phyloP scores from a whole-genome alignment of 2,113 vertebrate genomes.

The Gobiocypris rarus region DNA sequence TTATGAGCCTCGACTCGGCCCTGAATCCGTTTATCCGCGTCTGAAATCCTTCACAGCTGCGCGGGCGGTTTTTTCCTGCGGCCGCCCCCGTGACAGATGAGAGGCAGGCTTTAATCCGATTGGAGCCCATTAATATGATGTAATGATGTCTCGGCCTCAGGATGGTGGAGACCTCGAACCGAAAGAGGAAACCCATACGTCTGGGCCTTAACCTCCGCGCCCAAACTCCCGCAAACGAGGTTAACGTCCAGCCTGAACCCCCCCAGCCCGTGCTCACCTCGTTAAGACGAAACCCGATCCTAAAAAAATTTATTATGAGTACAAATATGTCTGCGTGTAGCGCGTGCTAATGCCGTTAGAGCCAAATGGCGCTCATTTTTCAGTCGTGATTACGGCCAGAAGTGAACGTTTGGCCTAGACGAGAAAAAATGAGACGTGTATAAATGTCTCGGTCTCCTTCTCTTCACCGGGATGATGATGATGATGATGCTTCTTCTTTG shows the following conservation, averaged over 20 bases:
- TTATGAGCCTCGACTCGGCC: neutral
- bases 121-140: conserved; percentile 73
- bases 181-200: conserved; percentile 57
- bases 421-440: neutral
- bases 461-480: neutral
- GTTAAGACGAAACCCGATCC: conserved; percentile 65
- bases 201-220: conserved; percentile 59
- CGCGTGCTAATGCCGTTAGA: conserved; percentile 65
- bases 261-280: conserved; percentile 49
- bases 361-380: conserved; percentile 63
- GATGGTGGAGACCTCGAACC: conserved; percentile 44
- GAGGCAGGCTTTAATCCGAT: conserved; percentile 65
- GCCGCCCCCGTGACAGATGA: conserved; percentile 39
- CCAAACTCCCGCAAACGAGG: conserved; percentile 54
- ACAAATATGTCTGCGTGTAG: conserved; percentile 68
- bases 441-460: neutral
- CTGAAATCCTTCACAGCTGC: conserved; percentile 10
- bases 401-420: too few relatives aligned
- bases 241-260: conserved; percentile 56
- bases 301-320: conserved; percentile 65
- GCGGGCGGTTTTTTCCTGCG: neutral
- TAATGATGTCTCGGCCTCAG: conserved; percentile 68
- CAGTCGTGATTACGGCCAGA: conserved; percentile 54
- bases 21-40: neutral
- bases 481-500: conserved; percentile 35